Evolutionary conservation across 2,113 vertebrate species (phyloP), one percentile per base, ranked within the genome.

Genomic region (Furnarius figulus): DNA sequence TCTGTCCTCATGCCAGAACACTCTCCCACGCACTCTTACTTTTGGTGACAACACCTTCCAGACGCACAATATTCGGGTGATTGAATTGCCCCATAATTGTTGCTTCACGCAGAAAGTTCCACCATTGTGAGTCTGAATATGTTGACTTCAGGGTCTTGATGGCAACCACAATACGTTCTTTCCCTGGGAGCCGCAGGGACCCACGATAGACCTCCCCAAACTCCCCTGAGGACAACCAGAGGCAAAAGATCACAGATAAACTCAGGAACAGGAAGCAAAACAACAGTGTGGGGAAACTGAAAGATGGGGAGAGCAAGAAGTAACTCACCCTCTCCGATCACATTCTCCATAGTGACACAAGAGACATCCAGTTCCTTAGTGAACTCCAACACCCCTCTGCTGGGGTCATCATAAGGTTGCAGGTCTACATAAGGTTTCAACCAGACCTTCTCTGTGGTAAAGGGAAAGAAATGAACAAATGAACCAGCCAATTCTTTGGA

Each of bases 31-130:
- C 25, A 14, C 27, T 68, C 98, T 42, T 96, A 97, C 98, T 97
- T 97, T 99, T 99, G 68, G 99, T 99, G 93, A 99, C 97, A 49
- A 99, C 99, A 25, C 99, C 99, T 93, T 99, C 99, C 71, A 99
- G 97, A 75, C 98, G 99, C 84, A 99, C 98, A 28, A 99, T 99
- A 52, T 99, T 99, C 0, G 98, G 99, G 82, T 99, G 99, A 91
- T 98, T 99, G 89, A 99, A 99, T 89, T 99, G 99, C 42, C 99
- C 99, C 97, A 99, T 98, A 94, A 99, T 99, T 4, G 99, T 99
- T 4, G 99, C 99, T 85, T 99, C 99, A 3, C 98, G 99, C 53
- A 99, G 98, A 47, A 99, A 99, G 96, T 99, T 98, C 90, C 98
- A 99, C 97, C 97, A 99, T 74, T 99, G 99, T 25, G 98, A 98